Conservation (phyloP, 2,797 vertebrate genomes). For the Cyprinodon diabolis region DNA sequence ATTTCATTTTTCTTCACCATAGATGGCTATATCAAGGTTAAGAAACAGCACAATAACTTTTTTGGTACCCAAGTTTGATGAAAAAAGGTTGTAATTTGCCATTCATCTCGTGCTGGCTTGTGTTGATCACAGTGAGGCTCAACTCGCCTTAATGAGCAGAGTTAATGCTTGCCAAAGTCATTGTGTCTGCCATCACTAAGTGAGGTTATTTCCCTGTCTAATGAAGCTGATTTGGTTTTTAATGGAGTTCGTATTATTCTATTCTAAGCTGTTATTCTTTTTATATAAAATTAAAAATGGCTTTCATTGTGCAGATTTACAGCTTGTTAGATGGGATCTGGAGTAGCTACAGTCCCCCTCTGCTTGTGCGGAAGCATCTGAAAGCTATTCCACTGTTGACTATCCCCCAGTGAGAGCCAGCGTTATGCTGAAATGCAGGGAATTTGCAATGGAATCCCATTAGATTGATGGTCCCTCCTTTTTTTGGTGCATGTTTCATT, state of each 20-base stretch:
- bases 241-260: slow-evolving; percentile 46
- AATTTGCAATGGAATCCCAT: slow-evolving; percentile 66
- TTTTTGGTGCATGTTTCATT: slow-evolving; percentile 76
- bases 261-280: slow-evolving; percentile 49
- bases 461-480: slow-evolving; percentile 74
- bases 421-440: slow-evolving; percentile 46
- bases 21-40: slow-evolving; percentile 13
- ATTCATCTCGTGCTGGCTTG: slow-evolving; percentile 46
- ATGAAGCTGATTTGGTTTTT: slow-evolving; percentile 53
- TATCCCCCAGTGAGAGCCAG: slow-evolving; percentile 62
- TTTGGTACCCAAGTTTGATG: slow-evolving; percentile 13
- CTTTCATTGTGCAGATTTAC: slow-evolving; percentile 37
- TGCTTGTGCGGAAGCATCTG: slow-evolving; percentile 47
- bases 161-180: slow-evolving; percentile 49
- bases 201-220: slow-evolving; percentile 57
- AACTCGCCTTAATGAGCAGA: slow-evolving; percentile 58
- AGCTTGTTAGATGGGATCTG: slow-evolving; percentile 41
- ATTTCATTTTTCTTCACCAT: not conserved
- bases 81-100: slow-evolving; percentile 38
- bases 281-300: slow-evolving; percentile 41
- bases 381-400: slow-evolving; percentile 66
- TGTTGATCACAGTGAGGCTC: slow-evolving; percentile 50
- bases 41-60: slow-evolving; percentile 33
- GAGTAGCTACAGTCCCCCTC: slow-evolving; percentile 40
- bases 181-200: slow-evolving; percentile 48